A percentile compares a stretch with the other conserved stretches of the same genome.
Evolutionary conservation across 2,113 vertebrate species (phyloP).

Genomic region (Cynopterus brachyotis): DNA sequence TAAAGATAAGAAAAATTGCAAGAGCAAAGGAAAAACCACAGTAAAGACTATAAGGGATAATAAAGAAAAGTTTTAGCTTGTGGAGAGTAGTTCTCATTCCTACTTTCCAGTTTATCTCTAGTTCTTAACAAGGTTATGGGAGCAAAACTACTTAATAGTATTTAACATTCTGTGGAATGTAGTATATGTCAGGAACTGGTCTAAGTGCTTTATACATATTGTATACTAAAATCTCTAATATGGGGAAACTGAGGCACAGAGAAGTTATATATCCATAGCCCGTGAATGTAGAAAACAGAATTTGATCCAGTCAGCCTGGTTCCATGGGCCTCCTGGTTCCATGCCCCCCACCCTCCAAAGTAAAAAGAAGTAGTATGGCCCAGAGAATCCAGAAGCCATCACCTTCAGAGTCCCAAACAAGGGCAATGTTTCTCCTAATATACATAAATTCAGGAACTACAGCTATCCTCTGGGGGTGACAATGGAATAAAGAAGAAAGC

Average conservation of each 20-base stretch:
- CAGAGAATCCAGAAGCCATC: neutral
- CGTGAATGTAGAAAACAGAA: slow-evolving; percentile 39
- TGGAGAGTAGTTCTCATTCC: neutral
- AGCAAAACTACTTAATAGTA: neutral
- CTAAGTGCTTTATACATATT: neutral
- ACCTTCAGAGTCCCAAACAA: slow-evolving; percentile 21
- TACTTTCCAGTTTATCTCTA: neutral
- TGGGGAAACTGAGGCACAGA: neutral
- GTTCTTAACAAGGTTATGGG: neutral
- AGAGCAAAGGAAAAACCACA: slow-evolving; percentile 22
- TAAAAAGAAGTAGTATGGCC: neutral
- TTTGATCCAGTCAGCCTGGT: neutral
- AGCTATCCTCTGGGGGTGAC: neutral
- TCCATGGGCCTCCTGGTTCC: neutral
- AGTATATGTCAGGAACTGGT: neutral
- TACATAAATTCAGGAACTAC: neutral
- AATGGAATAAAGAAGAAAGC: neutral
- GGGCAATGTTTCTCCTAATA: neutral
- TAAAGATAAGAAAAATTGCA: slow-evolving; percentile 49
- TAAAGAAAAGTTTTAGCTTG: slow-evolving; percentile 1
- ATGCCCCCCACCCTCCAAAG: too few relatives aligned
- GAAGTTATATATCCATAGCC: neutral
- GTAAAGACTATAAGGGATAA: neutral
- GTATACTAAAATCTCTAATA: slow-evolving; percentile 18
- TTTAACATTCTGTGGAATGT: neutral